Base-by-base conservation (phyloP, 2,888 invertebrate genomes). In the Epinotia bilunana region DNA sequence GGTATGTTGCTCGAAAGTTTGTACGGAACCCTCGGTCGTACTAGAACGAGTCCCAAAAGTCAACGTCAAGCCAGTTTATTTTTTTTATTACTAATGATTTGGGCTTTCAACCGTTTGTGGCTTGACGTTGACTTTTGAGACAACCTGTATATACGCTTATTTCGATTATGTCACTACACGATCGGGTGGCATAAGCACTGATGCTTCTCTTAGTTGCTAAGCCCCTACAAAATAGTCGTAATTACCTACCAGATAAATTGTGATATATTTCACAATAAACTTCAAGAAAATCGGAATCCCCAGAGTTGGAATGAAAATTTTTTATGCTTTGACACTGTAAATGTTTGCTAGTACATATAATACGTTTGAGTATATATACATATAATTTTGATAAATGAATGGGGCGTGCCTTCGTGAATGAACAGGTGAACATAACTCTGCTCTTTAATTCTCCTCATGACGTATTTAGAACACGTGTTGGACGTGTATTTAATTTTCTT, bases 221-320 rank as follows among this genome's bases (percentile, higher is more conserved):
- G 12, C 4, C 46, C 16, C 13, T 16, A 13, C 16, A 49, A 49
- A 16, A 49, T 13, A 16, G 16, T 13, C 16, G 20, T 23, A 16
- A 13, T n/a, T 11, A n/a, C 12, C 43, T 11, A n/a, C 12, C 23
- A 46, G 46, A 46, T 60, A 58, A 53, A 53, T 7, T 69, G 23
- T 11, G 58, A 69, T 20, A 58, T 58, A 18, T 43, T 68, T 9
- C 20, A 39, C 28, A 60, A 23, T 60, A 43, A 43, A 60, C 43
- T 58, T 28, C 23, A 58, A 33, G 57, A 67, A 39, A 57, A 20
- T 16, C 16, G n/a, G 58, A 60, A 60, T 69, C 69, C 69, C 69
- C 43, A 28, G 23, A 60, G 69, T 20, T 23, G n/a, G 16, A 46
- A 69, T 46, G 7, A 33, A 9, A 9, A 58, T 46, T 69, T 69